Percentiles rank a stretch among this genome's conserved stretches.
Conservation (phyloP, 2,113 vertebrate species). For the Embiotoca jacksoni region DNA sequence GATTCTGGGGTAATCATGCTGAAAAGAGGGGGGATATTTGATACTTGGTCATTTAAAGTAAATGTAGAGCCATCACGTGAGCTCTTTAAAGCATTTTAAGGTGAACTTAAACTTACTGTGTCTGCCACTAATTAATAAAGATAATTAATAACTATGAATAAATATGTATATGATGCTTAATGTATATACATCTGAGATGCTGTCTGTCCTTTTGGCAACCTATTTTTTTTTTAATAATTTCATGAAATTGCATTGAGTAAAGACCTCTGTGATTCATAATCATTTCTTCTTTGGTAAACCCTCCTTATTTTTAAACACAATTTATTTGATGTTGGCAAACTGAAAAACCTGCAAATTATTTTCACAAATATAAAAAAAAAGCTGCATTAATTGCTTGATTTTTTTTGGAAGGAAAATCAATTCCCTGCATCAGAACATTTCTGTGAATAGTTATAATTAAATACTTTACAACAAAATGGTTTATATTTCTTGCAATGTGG, state of each 20-base stretch:
- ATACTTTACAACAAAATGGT: background rate
- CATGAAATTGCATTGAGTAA: background rate
- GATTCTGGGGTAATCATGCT: background rate
- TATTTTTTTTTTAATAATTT: background rate
- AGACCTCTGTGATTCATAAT: background rate
- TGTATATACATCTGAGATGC: background rate
- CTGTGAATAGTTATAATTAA: background rate
- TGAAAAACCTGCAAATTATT: constrained; percentile 6
- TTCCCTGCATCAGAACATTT: background rate
- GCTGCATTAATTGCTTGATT: background rate
- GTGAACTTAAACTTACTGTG: background rate
- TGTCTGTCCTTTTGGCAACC: background rate
- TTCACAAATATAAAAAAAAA: background rate
- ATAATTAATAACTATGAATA: background rate
- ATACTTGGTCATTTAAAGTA: too few relatives aligned
- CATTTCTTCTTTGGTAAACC: background rate
- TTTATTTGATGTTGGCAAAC: background rate
- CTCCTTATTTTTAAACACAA: background rate
- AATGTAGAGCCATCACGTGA: too few relatives aligned
- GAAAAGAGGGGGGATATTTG: background rate
- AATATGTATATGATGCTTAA: background rate
- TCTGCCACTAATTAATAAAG: background rate
- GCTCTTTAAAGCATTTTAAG: too few relatives aligned
- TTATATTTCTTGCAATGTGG: background rate
- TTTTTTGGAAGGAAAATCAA: background rate